Evolutionary conservation across 2,797 vertebrate genomes (phyloP), one percentile per base, ranked within the genome.

Genomic region (Alauda arvensis): DNA sequence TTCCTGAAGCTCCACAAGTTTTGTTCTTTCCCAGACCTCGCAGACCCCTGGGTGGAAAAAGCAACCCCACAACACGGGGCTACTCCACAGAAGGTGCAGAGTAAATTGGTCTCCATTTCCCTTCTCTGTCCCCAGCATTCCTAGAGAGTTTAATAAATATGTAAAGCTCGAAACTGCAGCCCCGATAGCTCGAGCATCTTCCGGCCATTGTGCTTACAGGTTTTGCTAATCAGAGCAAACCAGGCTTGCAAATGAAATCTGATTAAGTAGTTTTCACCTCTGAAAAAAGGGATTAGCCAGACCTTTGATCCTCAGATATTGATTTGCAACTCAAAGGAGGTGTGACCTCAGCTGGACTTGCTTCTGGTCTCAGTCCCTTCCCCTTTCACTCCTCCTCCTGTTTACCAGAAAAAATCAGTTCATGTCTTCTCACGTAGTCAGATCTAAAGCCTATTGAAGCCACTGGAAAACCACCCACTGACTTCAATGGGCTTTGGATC

Each of bases 311-410:
- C 96, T 96, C 93, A 96, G 95, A 94, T 96, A 95, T 96, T 92
- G 93, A 97, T 97, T 97, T 97, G 97, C 97, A 97, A 97, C 96
- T 97, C 96, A 97, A 97, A 97, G 95, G 95, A 97, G 96, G 96
- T 95, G 95, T 97, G 96, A 97, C 90, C 96, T 97, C 95, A 96
- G 96, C 95, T 95, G 95, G 93, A 88, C 95, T 93, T 95, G 95
- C 95, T 96, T 95, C 93, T 96, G 93, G 95, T 97, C 95, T 96
- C 95, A 93, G 76, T 89, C 94, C 94, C 95, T 96, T 94, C 94
- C 93, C 95, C 85, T 94, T 94, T 94, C 95, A 82, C 87, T 95
- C 91, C 93, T 88, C 89, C 93, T 93, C 93, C 95, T 91, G 88
- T 96, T 97, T 96, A 96, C 95, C 91, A 91, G 94, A 91, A 94